Conservation (phyloP, 2,797 vertebrate species). For the Pseudochaenichthys georgianus region DNA sequence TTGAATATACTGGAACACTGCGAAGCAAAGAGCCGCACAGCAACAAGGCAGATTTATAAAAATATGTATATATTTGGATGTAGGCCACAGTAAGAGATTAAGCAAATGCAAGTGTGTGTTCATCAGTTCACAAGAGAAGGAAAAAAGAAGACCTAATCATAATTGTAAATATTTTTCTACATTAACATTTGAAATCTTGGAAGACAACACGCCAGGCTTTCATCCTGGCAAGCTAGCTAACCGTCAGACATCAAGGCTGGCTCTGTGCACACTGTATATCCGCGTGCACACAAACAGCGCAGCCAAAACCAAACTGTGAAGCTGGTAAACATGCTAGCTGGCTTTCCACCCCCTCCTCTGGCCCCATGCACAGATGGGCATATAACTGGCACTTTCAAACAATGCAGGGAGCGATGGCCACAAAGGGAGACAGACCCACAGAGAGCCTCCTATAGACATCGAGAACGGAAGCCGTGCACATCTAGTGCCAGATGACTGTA, state of each 20-base stretch:
- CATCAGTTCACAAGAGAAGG: conserved; percentile 40
- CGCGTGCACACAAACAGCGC: conserved; percentile 14
- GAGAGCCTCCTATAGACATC: neutral
- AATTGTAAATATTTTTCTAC: conserved; percentile 68
- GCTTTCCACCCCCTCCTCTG: conserved; percentile 25
- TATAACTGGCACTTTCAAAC: conserved; percentile 56
- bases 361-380: conserved; percentile 64
- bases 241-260: conserved; percentile 44
- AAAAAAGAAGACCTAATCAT: conserved; percentile 41
- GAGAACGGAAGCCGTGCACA: neutral
- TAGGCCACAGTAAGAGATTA: conserved; percentile 48
- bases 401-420: conserved; percentile 30
- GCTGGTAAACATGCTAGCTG: conserved; percentile 66
- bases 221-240: conserved; percentile 46
- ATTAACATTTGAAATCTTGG: conserved; percentile 67
- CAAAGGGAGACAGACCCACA: neutral
- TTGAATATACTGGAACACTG: conserved; percentile 13
- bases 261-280: conserved; percentile 31
- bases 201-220: conserved; percentile 60
- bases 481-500: conserved; percentile 32
- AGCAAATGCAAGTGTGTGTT: conserved; percentile 53
- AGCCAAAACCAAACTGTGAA: conserved; percentile 64
- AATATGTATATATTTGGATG: conserved; percentile 32
- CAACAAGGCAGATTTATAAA: conserved; percentile 27
- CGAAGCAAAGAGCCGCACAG: conserved; percentile 7